Evolutionary conservation across 2,888 invertebrate species (phyloP).

Genomic region (Pseudeuparius sepicola): DNA sequence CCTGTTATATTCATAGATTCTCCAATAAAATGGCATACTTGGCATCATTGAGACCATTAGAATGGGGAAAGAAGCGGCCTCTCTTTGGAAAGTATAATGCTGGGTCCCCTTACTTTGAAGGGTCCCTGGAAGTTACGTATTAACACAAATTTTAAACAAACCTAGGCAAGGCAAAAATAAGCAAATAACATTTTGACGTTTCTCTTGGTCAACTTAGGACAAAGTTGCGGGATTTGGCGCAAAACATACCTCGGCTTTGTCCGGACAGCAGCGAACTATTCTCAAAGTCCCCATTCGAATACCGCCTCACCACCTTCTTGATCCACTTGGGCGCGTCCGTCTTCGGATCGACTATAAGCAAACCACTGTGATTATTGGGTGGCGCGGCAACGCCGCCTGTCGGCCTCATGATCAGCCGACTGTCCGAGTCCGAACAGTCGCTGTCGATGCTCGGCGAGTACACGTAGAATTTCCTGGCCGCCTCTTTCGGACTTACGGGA

Average conservation of each 20-base stretch:
- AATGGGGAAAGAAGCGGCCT: no score
- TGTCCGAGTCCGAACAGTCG: slow-evolving; percentile 39
- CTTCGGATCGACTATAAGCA: slow-evolving; percentile 37
- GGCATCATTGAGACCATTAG: no score
- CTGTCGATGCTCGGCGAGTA: slow-evolving; percentile 39
- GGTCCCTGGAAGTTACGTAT: no score
- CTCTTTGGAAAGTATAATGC: no score
- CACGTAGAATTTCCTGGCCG: slow-evolving; percentile 36
- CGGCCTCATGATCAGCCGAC: slow-evolving; percentile 34
- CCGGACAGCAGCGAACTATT: slow-evolving; percentile 39
- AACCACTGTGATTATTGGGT: slow-evolving; percentile 28
- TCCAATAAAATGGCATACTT: no score
- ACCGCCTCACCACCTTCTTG: slow-evolving; percentile 38
- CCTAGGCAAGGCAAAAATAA: no score
- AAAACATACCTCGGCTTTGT: slow-evolving; percentile 37
- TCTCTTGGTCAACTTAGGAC: no score
- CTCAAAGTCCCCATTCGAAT: slow-evolving; percentile 39
- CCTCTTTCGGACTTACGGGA: slow-evolving; percentile 36
- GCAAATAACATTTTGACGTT: no score
- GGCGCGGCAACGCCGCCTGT: slow-evolving; percentile 20
- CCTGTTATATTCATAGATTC: no score
- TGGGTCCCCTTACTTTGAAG: no score
- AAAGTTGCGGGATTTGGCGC: not conserved
- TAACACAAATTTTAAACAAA: no score
- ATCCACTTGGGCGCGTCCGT: slow-evolving; percentile 38